Evolutionary conservation across 2,113 vertebrate genomes (phyloP).

Genomic region (Catharus fuscescens): DNA sequence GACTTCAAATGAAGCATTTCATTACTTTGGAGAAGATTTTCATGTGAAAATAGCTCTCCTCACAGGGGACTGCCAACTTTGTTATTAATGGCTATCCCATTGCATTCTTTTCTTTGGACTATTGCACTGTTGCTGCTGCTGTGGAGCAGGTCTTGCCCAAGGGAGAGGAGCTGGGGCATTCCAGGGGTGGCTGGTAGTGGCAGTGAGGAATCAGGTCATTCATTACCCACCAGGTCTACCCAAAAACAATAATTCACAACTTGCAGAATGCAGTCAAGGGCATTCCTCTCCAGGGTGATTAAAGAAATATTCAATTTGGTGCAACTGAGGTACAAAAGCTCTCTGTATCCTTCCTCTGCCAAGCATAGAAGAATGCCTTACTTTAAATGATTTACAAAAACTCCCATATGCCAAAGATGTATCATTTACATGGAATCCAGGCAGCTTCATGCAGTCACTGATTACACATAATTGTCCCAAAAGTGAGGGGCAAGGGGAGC

Average conservation of each 20-base stretch:
- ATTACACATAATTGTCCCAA: neutral
- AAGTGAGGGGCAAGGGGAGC: neutral
- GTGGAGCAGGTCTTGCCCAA: neutral
- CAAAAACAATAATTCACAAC: neutral
- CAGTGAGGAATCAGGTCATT: neutral
- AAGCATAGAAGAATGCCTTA: slow-evolving; percentile 39
- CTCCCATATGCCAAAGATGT: neutral
- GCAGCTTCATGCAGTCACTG: neutral
- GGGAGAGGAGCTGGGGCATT: neutral
- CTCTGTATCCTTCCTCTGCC: slow-evolving; percentile 35
- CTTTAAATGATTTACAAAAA: slow-evolving; percentile 34
- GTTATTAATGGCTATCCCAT: neutral
- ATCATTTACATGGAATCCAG: slow-evolving; percentile 43
- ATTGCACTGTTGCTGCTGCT: neutral
- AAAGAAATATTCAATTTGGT: slow-evolving; percentile 39
- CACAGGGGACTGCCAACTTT: neutral
- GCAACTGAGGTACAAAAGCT: slow-evolving; percentile 47
- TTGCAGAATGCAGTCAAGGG: neutral
- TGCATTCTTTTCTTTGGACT: neutral
- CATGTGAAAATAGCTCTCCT: neutral
- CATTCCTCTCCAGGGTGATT: slow-evolving; percentile 53
- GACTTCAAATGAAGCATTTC: neutral
- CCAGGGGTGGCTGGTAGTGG: rapidly evolving
- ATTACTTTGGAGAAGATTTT: slow-evolving; percentile 6
- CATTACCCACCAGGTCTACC: neutral